Base-by-base conservation (phyloP, 2,113 vertebrate genomes). In the Ursus arctos region DNA sequence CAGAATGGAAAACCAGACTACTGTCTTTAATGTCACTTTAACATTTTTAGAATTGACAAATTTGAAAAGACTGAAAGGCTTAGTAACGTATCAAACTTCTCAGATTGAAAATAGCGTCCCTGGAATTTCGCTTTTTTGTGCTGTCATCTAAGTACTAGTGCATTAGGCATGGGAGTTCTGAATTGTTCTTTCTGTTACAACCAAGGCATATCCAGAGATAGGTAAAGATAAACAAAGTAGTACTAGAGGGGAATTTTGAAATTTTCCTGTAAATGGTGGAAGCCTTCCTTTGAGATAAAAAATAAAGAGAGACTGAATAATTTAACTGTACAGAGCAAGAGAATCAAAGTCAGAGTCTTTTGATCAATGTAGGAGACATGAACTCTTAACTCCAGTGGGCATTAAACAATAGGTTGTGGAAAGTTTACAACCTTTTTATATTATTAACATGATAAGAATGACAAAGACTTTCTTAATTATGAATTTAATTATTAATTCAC, bases 281-380 rank as follows among this genome's bases (percentile, higher is more conserved):
- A 55, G 69, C 57, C 14, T 69, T 92, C 67, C 57, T 59, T 96
- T 81, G 76, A 97, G 83, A 71, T 96, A 4, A 85, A 43, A 76
- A 82, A 88, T 81, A 69, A 85, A 93, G 7, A 95, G 49, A 96
- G n/a, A 77, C 22, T 71, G 77, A 93, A 84, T 92, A 97, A 91
- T 97, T 97, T 93, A 95, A 97, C 47, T 82, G 40, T 92, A 84
- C 63, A 81, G 81, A 98, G 94, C 61, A 94, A 80, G 40, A 55
- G 92, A 94, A 96, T 93, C 49, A 97, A 97, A 98, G 69, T 40
- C 40, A 47, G 76, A 96, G 33, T 97, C 22, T 97, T 91, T 98
- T 71, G 14, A 97, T 94, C 89, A 88, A 80, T 92, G 77, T 40
- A 19, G 55, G 92, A 57, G 93, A 74, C 57, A 61, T 84, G 82